phyloP scores from a whole-genome alignment of 2,113 vertebrate genomes.

The Alexandromys fortis region DNA sequence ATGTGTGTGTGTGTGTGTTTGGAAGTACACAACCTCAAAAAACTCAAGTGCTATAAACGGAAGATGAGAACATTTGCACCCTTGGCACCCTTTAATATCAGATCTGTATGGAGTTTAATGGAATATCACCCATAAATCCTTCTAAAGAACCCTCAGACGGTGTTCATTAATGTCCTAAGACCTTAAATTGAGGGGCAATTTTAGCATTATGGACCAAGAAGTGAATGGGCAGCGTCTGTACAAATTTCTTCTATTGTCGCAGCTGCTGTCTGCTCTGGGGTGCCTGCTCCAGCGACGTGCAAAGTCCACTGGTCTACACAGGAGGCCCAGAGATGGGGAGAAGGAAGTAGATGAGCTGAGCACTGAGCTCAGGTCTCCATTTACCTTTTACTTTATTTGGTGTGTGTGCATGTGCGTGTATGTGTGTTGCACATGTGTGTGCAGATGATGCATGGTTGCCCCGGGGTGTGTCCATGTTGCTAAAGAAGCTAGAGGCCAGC shows the following conservation, averaged over 20 bases:
- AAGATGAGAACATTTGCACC: slow-evolving; percentile 50
- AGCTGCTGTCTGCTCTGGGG: background rate
- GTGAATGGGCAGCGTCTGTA: background rate
- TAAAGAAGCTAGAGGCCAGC: background rate
- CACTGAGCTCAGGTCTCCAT: background rate
- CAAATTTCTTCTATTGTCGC: background rate
- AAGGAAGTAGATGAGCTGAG: background rate
- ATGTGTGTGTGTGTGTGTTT: background rate
- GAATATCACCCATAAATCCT: slow-evolving; percentile 41
- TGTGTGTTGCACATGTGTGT: background rate
- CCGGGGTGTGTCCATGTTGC: background rate
- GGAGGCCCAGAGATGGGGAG: background rate
- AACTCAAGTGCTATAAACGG: slow-evolving; percentile 59
- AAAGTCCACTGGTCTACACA: slow-evolving; percentile 18
- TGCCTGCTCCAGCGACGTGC: background rate
- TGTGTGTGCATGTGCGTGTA: no score
- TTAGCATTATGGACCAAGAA: background rate
- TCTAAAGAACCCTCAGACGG: slow-evolving; percentile 42
- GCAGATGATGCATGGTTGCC: background rate
- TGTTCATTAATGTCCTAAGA: slow-evolving; percentile 35
- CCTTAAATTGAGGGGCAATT: slow-evolving; percentile 18
- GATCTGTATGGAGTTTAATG: slow-evolving; percentile 35
- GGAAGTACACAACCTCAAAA: slow-evolving; percentile 70
- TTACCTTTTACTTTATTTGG: background rate
- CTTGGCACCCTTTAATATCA: slow-evolving; percentile 26